Evolutionary conservation across 37 sponge, comb jelly and placozoan genomes (phyloP), one percentile per base, ranked within the genome.

Genomic region (Crambe crambe): DNA sequence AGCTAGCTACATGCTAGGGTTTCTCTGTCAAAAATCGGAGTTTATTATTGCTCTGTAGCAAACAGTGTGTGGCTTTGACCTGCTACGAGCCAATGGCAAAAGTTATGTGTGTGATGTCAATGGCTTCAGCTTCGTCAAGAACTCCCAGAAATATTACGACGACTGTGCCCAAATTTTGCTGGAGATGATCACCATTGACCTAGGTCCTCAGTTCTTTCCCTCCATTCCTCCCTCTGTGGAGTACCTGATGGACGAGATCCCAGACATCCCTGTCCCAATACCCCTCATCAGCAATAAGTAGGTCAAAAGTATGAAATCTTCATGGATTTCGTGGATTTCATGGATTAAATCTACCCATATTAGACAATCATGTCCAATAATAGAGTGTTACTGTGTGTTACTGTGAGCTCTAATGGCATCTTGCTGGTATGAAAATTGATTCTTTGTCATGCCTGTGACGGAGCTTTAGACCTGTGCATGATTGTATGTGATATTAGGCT

Each of bases 71-170:
- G 97, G 97, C 1, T 97, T 97, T 80, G 97, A 97, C 68, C 71
- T 97, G 80, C 90, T 97, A 20, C 77, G 97, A 32, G 79, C 97
- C 23, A 94, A 94, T 79, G 97, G 95, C 21, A 94, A 94, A 75
- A 87, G 87, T 56, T 97, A 97, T 68, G 97, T 97, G 56, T 97
- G 97, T 87, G 97, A 97, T 39, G 97, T 97, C 25, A 97, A 97
- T 73, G 97, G 97, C 43, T 97, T 97, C 86, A 97, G 97, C 80
- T 94, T 97, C 72, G 97, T 97, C 35, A 97, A 94, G 70, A 92
- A 87, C 73, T 94, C 95, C 36, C 84, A 86, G 42, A 97, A 97
- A 65, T 97, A 97, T 70, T 94, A 94, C 80, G 95, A 94, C 31
- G 97, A 97, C 74, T 91, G 95, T 91, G 85, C 92, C 54, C 95